Conservation (phyloP, 2,888 invertebrate species). For the Caenorhabditis doughertyi region DNA sequence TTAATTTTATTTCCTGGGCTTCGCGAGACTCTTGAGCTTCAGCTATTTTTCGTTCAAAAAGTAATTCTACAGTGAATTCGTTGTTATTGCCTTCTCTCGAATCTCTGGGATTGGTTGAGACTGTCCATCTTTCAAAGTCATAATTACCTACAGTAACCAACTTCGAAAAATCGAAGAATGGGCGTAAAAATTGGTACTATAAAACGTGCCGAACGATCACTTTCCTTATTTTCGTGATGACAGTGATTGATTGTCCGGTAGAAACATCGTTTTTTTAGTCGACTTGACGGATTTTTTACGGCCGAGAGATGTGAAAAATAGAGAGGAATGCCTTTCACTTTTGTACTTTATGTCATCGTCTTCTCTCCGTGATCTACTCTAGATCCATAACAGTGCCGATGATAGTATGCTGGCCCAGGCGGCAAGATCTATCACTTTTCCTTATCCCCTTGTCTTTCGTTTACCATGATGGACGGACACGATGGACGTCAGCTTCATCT, state of each 20-base stretch:
- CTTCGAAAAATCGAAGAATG: constrained; percentile 16
- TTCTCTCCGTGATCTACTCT: constrained; percentile 6
- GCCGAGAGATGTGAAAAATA: constrained; percentile 11
- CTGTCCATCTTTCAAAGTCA: constrained; percentile 33
- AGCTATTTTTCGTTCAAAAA: too few relatives aligned
- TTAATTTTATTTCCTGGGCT: too few relatives aligned
- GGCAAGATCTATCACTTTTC: constrained; percentile 60
- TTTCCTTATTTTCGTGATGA: constrained; percentile 15
- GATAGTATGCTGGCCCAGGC: constrained; percentile 52
- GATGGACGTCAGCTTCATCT: constrained; percentile 55
- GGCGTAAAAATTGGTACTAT: constrained; percentile 47
- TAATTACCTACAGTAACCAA: constrained; percentile 38
- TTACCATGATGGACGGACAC: constrained; percentile 46
- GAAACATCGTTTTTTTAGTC: constrained; percentile 26
- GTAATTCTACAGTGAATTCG: background rate
- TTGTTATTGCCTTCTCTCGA: background rate
- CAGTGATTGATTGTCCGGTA: constrained; percentile 45
- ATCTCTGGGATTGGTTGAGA: constrained; percentile 37
- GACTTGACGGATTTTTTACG: background rate
- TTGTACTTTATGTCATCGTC: constrained; percentile 31
- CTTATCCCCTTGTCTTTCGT: constrained; percentile 8
- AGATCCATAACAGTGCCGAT: constrained; percentile 36
- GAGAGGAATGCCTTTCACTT: constrained; percentile 23
- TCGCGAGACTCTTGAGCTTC: too few relatives aligned
- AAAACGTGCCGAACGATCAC: constrained; percentile 42